These are phyloP conservation scores for Tortrix viridana DNA, from an alignment of 2,888 invertebrate species.

Conservation along the genomic window DNA sequence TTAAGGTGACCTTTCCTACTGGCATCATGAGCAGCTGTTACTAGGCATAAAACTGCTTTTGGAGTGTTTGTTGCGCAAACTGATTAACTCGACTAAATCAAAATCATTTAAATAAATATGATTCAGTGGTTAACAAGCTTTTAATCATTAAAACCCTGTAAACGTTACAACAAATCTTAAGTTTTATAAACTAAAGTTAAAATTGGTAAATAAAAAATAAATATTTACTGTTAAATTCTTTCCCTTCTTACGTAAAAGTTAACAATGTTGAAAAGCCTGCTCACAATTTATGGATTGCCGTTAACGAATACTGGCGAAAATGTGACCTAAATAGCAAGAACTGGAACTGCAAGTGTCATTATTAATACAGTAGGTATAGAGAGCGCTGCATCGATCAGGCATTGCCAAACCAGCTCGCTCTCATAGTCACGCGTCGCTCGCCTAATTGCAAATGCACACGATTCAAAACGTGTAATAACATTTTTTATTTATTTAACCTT, in stretches of 20 bases:
- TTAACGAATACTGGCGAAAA: conserved; percentile 5
- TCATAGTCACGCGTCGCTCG: conserved; percentile 46
- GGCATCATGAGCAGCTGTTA: not conserved
- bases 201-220: too few relatives aligned
- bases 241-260: too few relatives aligned
- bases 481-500: conserved; percentile 51
- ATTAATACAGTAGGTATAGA: conserved; percentile 14
- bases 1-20: conserved; percentile 27
- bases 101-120: too few relatives aligned
- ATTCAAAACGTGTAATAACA: conserved; percentile 46
- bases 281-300: not conserved
- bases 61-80: not conserved
- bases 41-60: not conserved
- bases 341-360: conserved; percentile 29
- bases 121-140: too few relatives aligned
- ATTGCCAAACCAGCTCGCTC: conserved; percentile 47
- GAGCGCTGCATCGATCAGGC: conserved; percentile 38
- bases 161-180: too few relatives aligned
- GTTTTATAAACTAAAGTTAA: too few relatives aligned
- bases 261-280: too few relatives aligned
- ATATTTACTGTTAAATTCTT: too few relatives aligned
- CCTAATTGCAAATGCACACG: conserved; percentile 46
- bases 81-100: too few relatives aligned
- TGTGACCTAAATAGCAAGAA: conserved; percentile 16
- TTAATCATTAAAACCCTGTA: too few relatives aligned